phyloP scores from a whole-genome alignment of 2,797 vertebrate species.

The Gadopsis marmoratus region DNA sequence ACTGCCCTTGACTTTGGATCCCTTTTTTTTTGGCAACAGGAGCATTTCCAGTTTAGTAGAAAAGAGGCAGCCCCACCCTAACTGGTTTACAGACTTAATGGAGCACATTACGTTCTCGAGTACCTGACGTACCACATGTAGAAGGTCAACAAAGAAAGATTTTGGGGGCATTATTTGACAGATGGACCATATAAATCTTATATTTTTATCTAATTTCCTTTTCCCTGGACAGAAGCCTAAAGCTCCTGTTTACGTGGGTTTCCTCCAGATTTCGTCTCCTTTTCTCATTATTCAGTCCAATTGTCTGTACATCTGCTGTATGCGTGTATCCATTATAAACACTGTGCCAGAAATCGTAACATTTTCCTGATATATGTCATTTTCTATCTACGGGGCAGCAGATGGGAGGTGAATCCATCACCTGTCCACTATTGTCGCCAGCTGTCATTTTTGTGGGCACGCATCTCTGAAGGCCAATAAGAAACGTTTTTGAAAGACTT shows the following conservation, averaged over 20 bases:
- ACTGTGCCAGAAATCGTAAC: conserved; percentile 2
- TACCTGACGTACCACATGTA: conserved; percentile 36
- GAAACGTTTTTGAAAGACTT: conserved; percentile 45
- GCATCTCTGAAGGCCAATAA: conserved; percentile 23
- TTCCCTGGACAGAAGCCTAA: conserved; percentile 27
- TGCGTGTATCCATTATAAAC: background rate
- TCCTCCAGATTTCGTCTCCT: conserved; percentile 19
- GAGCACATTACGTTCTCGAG: conserved; percentile 47
- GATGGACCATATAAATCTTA: conserved; percentile 47
- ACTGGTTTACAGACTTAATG: conserved; percentile 56
- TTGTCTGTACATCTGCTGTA: conserved; percentile 23
- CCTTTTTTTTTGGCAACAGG: conserved; percentile 51
- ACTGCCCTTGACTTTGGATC: conserved; percentile 65
- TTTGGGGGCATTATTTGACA: conserved; percentile 54
- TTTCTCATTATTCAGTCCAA: conserved; percentile 17
- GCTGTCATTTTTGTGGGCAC: conserved; percentile 33
- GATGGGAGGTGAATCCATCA: conserved; percentile 28
- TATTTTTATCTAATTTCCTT: conserved; percentile 39
- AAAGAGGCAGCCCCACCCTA: conserved; percentile 39
- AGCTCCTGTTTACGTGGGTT: conserved; percentile 21
- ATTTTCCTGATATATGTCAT: conserved; percentile 1
- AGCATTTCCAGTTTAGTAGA: conserved; percentile 49
- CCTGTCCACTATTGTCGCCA: conserved; percentile 27
- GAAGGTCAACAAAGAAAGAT: conserved; percentile 41
- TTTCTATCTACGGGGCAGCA: conserved; percentile 4